Evolutionary conservation across 1,140 invertebrate species (phyloP).

Genomic region (Listronotus oregonensis): DNA sequence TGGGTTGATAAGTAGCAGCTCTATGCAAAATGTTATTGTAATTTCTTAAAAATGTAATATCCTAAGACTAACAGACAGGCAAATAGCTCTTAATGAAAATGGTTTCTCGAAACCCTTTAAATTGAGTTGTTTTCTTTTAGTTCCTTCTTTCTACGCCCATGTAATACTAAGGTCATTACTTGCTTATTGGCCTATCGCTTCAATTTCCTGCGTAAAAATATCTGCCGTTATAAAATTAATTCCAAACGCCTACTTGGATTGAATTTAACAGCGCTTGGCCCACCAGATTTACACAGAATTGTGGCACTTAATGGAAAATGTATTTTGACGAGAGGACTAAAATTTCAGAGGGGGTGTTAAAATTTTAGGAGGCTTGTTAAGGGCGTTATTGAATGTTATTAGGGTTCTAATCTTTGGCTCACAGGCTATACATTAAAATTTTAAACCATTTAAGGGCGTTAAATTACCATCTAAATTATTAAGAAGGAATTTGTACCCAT

Average conservation of each 20-base stretch:
- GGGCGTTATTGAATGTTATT: conserved; percentile 16
- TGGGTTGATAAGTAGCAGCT: too few species aligned
- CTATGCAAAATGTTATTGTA: too few species aligned
- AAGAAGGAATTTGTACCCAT: too few species aligned
- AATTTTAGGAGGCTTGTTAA: conserved; percentile 25
- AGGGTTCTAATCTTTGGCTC: conserved; percentile 18
- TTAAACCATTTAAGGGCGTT: neutral
- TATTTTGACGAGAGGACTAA: conserved; percentile 19
- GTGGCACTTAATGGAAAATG: conserved; percentile 31
- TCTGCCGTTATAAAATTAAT: conserved; percentile 38
- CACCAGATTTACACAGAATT: conserved; percentile 32
- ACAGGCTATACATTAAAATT: conserved; percentile 10
- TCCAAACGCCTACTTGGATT: conserved; percentile 34
- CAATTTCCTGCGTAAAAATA: conserved; percentile 36
- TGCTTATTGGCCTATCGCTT: conserved; percentile 34
- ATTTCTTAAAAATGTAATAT: too few species aligned
- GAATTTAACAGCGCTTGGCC: conserved; percentile 22
- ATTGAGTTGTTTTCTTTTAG: too few species aligned
- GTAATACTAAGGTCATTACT: conserved; percentile 11
- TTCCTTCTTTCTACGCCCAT: neutral
- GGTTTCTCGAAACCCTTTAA: too few species aligned
- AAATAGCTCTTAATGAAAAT: too few species aligned
- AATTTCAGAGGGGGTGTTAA: conserved; percentile 20
- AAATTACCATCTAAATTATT: too few species aligned
- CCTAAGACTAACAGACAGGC: too few species aligned